Evolutionary conservation across 1,140 invertebrate species (phyloP), one percentile per base, ranked within the genome.

Genomic region (Pinna nobilis): DNA sequence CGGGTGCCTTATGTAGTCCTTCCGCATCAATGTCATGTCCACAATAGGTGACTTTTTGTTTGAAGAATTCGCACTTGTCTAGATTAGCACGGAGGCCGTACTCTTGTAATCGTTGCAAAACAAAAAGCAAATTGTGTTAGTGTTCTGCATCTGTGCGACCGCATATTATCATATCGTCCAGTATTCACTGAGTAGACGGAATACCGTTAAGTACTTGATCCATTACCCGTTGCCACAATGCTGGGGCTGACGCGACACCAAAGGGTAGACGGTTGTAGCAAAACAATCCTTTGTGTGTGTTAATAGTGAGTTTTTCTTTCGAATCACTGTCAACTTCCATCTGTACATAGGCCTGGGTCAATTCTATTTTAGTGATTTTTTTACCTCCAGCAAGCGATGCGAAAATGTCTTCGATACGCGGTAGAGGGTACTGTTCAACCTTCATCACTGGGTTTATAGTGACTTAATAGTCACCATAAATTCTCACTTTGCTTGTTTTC

Each of bases 391-490:
- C 60, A 23, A 75, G 47, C 47, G 55, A 66, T 1, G 72, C 68
- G n/a, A 70, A 73, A 30, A 79, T 66, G 44, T 68, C 77, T n/a
- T 76, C 65, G 23, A 66, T 67, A 3, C 51, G 61, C 1, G 73
- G 60, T 23, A 73, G 33, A 13, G 74, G 66, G 39, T 76, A 71
- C 32, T 73, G 68, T 23, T 76, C 57, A 23, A 64, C 51, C 13
- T 67, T 69, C 4, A 66, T 32, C 15, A 63, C 39, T 33, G 51
- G 79, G 77, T 90, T 90, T 6, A 76, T 50, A 1, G 69, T 78
- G 7, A 76, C 25, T 47, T 82, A 90, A 82, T 89, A 91, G 82
- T 92, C 90, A 2, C 83, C 88, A 81, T 90, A 91, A n/a, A 91
- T 80, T 41, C 91, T 70, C 33, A 91, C 76, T n/a, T 81, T 72